Conservation (phyloP, 2,113 vertebrate genomes). For the Tapirus terrestris region DNA sequence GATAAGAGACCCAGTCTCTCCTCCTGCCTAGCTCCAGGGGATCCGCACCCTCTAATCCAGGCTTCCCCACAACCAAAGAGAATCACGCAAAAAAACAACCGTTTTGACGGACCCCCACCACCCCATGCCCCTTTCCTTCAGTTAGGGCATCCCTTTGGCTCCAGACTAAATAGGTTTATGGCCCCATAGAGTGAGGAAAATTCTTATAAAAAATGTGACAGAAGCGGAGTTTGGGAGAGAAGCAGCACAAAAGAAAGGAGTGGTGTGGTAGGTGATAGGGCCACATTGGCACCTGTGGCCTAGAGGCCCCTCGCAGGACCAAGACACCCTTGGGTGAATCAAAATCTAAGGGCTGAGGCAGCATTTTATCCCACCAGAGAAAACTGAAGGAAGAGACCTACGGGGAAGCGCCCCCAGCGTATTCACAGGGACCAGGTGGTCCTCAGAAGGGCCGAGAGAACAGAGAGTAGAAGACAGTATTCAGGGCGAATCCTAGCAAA, state of each 20-base stretch:
- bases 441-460: not conserved
- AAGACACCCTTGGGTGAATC: not conserved
- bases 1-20: not conserved
- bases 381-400: not conserved
- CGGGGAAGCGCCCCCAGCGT: not conserved
- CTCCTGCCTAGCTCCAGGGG: not conserved
- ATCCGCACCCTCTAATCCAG: not conserved
- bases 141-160: slow-evolving; percentile 53
- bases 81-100: not conserved
- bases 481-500: not conserved
- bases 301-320: not conserved
- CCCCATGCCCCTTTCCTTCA: not conserved
- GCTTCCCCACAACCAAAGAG: not conserved
- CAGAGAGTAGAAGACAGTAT: not conserved
- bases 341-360: not conserved
- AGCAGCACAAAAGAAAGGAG: not conserved
- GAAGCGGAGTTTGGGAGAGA: not conserved
- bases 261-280: not conserved
- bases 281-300: not conserved
- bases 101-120: not conserved
- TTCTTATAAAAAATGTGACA: slow-evolving; percentile 47
- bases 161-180: slow-evolving; percentile 46
- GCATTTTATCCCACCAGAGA: not conserved
- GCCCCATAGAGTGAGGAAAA: slow-evolving; percentile 57
- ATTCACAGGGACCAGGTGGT: not conserved